Conservation (phyloP, 30 jellyfish, hydroid and myxozoan genomes). For the Aurelia aurita region DNA sequence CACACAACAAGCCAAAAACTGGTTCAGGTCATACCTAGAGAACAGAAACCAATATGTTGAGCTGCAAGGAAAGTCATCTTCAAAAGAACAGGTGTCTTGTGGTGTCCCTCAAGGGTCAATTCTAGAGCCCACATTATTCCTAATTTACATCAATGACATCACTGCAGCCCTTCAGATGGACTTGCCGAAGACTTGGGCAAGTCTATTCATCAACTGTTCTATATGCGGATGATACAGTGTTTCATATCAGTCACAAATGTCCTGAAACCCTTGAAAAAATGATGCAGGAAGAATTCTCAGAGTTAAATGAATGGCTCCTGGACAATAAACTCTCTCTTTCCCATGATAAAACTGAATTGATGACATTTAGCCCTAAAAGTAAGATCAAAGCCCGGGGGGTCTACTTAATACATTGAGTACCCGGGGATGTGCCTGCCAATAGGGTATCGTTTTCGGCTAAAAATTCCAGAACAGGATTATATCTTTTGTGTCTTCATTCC, state of each 20-base stretch:
- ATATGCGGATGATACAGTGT: constrained; percentile 44
- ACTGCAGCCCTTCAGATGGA: constrained; percentile 14
- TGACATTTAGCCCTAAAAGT: constrained; percentile 40
- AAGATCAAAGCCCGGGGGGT: constrained; percentile 62
- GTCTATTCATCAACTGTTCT: constrained; percentile 13
- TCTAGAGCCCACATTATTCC: constrained; percentile 26
- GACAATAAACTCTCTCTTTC: constrained; percentile 56
- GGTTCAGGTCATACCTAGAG: constrained; percentile 36
- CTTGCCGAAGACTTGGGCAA: too few relatives aligned
- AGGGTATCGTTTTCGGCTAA: too few relatives aligned
- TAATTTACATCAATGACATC: constrained; percentile 21
- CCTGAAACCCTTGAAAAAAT: constrained; percentile 43
- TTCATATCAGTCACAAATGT: constrained; percentile 39
- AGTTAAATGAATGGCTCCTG: constrained; percentile 38
- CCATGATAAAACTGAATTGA: constrained; percentile 44
- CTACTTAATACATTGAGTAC: too few relatives aligned
- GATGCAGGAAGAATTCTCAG: too few relatives aligned
- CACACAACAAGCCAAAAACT: background rate
- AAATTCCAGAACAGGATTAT: too few relatives aligned
- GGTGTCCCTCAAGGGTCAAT: constrained; percentile 54
- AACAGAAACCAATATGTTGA: constrained; percentile 23
- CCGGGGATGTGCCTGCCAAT: too few relatives aligned
- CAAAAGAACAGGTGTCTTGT: constrained; percentile 15
- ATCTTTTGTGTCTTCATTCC: too few relatives aligned
- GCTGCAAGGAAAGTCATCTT: constrained; percentile 37